A percentile compares a stretch with the other conserved stretches of the same genome.
These are phyloP conservation scores for Nannoperca australis DNA, from an alignment of 2,797 vertebrate species.

Conservation along the genomic window DNA sequence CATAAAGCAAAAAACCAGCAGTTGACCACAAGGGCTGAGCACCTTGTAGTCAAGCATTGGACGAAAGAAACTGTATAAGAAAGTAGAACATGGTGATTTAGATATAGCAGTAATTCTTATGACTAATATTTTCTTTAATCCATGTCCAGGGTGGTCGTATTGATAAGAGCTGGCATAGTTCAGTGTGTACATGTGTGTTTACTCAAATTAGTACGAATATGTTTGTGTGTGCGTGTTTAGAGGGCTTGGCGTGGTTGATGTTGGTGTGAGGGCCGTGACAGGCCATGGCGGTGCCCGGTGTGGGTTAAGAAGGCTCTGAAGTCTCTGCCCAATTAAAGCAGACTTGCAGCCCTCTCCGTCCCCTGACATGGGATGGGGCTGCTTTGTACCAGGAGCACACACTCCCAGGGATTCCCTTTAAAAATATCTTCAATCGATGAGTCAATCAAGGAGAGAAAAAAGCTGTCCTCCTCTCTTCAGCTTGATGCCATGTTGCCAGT, in stretches of 20 bases:
- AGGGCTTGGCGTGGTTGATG: constrained; percentile 68
- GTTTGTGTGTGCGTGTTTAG: constrained; percentile 64
- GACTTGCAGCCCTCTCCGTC: constrained; percentile 81
- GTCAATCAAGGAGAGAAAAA: constrained; percentile 89
- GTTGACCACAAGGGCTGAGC: constrained; percentile 32
- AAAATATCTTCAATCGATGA: constrained; percentile 92
- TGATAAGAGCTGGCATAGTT: constrained; percentile 80
- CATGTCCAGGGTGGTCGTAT: constrained; percentile 74
- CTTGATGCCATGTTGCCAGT: constrained; percentile 88
- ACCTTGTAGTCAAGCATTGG: not conserved
- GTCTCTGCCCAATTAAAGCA: constrained; percentile 89
- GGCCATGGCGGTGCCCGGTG: constrained; percentile 82
- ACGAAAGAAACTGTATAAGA: constrained; percentile 70
- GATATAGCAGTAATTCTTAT: constrained; percentile 74
- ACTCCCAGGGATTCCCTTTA: constrained; percentile 90
- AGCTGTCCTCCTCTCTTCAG: constrained; percentile 84
- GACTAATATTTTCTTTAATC: constrained; percentile 74
- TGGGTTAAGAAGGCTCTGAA: constrained; percentile 84
- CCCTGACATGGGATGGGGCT: constrained; percentile 82
- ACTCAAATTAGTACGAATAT: constrained; percentile 67
- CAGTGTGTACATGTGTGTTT: constrained; percentile 65
- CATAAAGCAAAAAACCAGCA: constrained; percentile 28
- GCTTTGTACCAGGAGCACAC: constrained; percentile 87
- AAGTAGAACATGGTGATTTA: constrained; percentile 72
- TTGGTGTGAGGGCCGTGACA: constrained; percentile 80